Evolutionary conservation across 2,888 invertebrate species (phyloP), one percentile per base, ranked within the genome.

Genomic region (Sericinus montela): DNA sequence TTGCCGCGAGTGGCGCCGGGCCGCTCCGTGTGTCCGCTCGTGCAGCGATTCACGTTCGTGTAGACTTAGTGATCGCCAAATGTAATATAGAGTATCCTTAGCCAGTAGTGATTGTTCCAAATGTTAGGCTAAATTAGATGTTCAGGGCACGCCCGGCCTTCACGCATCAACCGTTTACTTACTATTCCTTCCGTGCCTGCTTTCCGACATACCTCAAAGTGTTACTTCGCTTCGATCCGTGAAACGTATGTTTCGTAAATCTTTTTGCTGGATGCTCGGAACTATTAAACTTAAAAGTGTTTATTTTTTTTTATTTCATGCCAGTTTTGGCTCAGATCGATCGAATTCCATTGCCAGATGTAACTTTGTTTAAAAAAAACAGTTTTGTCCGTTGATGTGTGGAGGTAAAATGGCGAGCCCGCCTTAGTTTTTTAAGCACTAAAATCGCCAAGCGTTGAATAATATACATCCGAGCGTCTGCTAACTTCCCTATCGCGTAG

Each of bases 61-160:
- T 83, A 84, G 82, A 77, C 67, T 78, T 84, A 86, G 84, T 76
- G 78, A 80, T 83, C 86, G 86, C 86, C 86, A 87, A 87, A 87
- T 85, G 81, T 85, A 82, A 76, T 71, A 80, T 83, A 85, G 82
- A 81, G 80, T 85, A 87, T 80, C 76, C 73, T 82, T 87, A 87
- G 86, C 75, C 72, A 77, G 82, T 87, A 87, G 86, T 81, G 76
- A 84, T 78, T 79, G 85, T 86, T 87, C 86, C 86, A 87, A 87
- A 86, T 86, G 86, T 81, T 86, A 87, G 86, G 72, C 70, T 87
- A 81, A 74, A 74, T 73, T 82, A 81, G 80, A 69, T 67, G 73
- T 72, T 69, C 60, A 72, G 72, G 76, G 69, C 71, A 68, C 67
- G 67, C 64, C 67, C 70, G 63, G 59, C 63, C 68, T 67, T 69